Evolutionary conservation across 2,113 vertebrate genomes (phyloP), one percentile per base, ranked within the genome.

Genomic region (Peromyscus polionotus): DNA sequence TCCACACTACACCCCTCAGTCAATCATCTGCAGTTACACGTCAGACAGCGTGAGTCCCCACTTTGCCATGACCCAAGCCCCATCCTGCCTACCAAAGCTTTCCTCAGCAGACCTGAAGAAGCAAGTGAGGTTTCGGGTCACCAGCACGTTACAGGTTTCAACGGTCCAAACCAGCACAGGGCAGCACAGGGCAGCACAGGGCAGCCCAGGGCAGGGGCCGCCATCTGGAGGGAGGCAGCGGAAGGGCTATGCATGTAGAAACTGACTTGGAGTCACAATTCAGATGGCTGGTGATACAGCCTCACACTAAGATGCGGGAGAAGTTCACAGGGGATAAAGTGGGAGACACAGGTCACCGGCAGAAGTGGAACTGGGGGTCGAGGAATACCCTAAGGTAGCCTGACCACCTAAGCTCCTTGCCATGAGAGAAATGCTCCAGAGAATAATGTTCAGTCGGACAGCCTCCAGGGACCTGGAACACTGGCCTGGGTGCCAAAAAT

Each of bases 271-370:
- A 59, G 59, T 7, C 24, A 31, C 85, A 48, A 61, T 26, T 57
- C 19, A 83, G 86, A 39, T n/a, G 28, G 75, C 59, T 76, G 36
- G 39, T 48, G 63, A 68, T 24, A 59, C 42, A 88, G 67, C 59
- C 51, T 63, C 80, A 92, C 79, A 22, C 39, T 39, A 88, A 89
- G 39, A 94, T 6, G 13, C 75, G 8, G 79, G 20, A 93, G 36
- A n/a, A 16, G 31, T 51, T 80, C 63, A 42, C 94, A 48, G 14
- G 12, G 20, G 87, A 72, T 2, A 14, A 79, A 80, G 33, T 33
- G 59, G 93, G 10, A 80, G 88, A 42, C 1, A 0, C 0, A n/a
- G 7, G 8, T 16, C 1, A 12, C 13, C 33, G 33, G 42, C 75
- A 87, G 45, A 42, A 59, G 48, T 7, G 26, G 17, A 48, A 28